These are phyloP conservation scores for Molanna angustata DNA, from an alignment of 2,888 invertebrate species.

Conservation along the genomic window DNA sequence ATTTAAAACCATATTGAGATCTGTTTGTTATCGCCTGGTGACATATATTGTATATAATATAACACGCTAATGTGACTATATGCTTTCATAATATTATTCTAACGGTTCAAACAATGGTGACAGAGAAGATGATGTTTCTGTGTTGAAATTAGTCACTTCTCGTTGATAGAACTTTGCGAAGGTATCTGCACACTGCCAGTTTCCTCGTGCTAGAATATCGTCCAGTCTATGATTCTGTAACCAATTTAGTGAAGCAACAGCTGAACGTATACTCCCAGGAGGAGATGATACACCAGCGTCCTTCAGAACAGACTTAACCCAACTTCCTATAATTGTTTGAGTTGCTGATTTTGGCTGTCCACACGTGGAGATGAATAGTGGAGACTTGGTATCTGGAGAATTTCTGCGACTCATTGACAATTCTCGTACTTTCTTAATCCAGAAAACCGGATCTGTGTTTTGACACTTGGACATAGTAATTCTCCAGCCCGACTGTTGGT, in stretches of 20 bases:
- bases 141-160: background rate
- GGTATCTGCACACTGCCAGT: constrained; percentile 30
- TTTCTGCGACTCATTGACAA: background rate
- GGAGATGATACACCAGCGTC: no score
- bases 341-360: background rate
- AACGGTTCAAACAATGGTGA: background rate
- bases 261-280: no score
- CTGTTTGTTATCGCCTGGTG: constrained; percentile 12
- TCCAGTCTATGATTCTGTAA: constrained; percentile 14
- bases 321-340: no score
- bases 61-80: constrained; percentile 5
- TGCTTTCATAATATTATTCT: background rate
- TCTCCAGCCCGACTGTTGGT: constrained; percentile 33
- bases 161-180: constrained; percentile 11
- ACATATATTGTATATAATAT: background rate
- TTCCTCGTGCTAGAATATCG: constrained; percentile 32
- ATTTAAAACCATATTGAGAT: constrained; percentile 6
- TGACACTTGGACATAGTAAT: constrained; percentile 7
- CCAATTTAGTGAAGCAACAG: background rate
- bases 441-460: constrained; percentile 24
- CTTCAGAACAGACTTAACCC: no score
- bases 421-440: constrained; percentile 16
- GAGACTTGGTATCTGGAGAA: background rate
- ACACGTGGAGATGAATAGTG: constrained; percentile 1
- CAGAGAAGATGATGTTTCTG: background rate